Conservation (phyloP, 2,888 invertebrate species). For the Ormyrus nitidulus region DNA sequence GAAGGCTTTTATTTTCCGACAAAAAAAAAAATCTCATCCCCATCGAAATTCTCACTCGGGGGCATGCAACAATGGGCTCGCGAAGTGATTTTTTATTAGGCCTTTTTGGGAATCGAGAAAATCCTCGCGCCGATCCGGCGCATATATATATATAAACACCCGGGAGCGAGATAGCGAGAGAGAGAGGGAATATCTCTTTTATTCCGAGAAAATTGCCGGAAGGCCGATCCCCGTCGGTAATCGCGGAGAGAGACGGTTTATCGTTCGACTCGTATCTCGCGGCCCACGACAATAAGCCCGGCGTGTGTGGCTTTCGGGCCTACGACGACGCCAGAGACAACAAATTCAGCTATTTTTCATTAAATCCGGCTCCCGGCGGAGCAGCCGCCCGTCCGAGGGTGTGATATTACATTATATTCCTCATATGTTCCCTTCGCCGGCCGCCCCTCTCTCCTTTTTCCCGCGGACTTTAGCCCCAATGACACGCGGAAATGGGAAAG, state of each 20-base stretch:
- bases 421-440: constrained; percentile 59
- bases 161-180: background rate
- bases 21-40: too few species aligned
- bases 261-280: constrained; percentile 40
- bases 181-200: constrained; percentile 39
- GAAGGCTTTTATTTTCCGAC: too few species aligned
- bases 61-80: background rate
- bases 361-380: constrained; percentile 68
- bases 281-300: constrained; percentile 38
- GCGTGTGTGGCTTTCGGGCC: too few species aligned
- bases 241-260: constrained; percentile 47
- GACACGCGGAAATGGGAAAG: constrained; percentile 42
- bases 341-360: constrained; percentile 72
- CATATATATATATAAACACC: background rate
- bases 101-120: constrained; percentile 29
- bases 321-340: constrained; percentile 57
- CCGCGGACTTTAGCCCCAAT: background rate
- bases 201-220: constrained; percentile 54
- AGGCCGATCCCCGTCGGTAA: constrained; percentile 52
- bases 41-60: background rate
- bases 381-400: constrained; percentile 57
- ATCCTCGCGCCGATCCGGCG: background rate
- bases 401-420: constrained; percentile 68
- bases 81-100: constrained; percentile 56
- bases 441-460: background rate